Evolutionary conservation across 1,140 invertebrate genomes (phyloP), one percentile per base, ranked within the genome.

Genomic region (Plectrocnemia conspersa): DNA sequence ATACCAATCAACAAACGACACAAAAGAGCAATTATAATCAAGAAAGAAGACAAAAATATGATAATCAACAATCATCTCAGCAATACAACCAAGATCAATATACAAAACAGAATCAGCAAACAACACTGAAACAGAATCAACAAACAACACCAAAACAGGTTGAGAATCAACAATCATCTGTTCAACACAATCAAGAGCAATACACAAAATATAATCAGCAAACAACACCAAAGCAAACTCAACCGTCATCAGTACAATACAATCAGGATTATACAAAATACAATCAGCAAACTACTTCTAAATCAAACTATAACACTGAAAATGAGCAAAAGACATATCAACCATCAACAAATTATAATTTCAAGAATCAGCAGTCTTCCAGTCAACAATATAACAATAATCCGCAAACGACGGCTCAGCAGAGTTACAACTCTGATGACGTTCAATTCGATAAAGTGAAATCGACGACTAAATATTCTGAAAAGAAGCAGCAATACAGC

Each of bases 361-460:
- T 7, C 22, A 21, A 27, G 22, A 29, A 45, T 44, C 46, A 54
- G 24, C 32, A 38, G 23, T 22, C 46, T 23, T 41, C 35, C 13
- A 21, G 6, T 10, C 22, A 7, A 9, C 48, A 45, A 18, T 44
- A 42, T 15, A 52, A 40, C 13, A 48, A 54, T 18, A 56, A 59
- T 29, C 52, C 50, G 49, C 48, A 56, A 46, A 23, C 47, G 9
- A 47, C 56, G 3, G 25, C 49, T 16, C 35, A 50, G 21, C 48
- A 53, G 24, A 42, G 22, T 32, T 59, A 50, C 23, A 50, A 53
- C 24, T 32, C n/a, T 29, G 42, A 35, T 1, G 32, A 42, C 9
- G 18, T 23, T 41, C 49, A 58, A 42, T 61, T 56, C 33, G 58
- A 54, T 36, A 61, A 61, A 40, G 40, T 52, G 11, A 61, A 56